Evolutionary conservation across 2,888 invertebrate genomes (phyloP).

Genomic region (Oligia latruncula): DNA sequence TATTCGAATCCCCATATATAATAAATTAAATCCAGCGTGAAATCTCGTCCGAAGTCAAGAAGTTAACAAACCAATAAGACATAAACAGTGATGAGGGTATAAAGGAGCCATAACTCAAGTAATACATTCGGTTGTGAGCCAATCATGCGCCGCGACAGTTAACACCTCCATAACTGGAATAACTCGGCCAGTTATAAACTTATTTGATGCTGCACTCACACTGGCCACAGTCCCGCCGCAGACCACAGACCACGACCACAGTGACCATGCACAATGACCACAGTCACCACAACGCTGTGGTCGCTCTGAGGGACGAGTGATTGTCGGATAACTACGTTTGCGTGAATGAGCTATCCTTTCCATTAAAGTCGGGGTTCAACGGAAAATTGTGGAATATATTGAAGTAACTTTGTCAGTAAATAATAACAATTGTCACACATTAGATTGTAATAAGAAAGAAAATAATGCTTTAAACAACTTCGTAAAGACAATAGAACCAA

Average conservation of each 20-base stretch:
- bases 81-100: slow-evolving; percentile 41
- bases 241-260: background rate
- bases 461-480: background rate
- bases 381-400: background rate
- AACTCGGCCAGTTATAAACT: slow-evolving; percentile 54
- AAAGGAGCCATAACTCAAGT: slow-evolving; percentile 56
- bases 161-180: slow-evolving; percentile 69
- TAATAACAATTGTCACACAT: background rate
- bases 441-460: background rate
- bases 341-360: slow-evolving; percentile 3
- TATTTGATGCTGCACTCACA: slow-evolving; percentile 22
- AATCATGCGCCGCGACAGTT: slow-evolving; percentile 67
- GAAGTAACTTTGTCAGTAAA: background rate
- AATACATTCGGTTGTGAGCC: slow-evolving; percentile 57
- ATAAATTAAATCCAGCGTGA: slow-evolving; percentile 16
- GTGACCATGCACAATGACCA: background rate
- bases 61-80: slow-evolving; percentile 47
- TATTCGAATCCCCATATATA: background rate
- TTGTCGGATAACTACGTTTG: slow-evolving; percentile 27
- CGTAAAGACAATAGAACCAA: background rate
- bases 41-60: slow-evolving; percentile 37
- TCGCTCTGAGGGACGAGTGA: slow-evolving; percentile 6
- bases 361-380: background rate
- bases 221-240: slow-evolving; percentile 2
- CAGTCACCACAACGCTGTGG: slow-evolving; percentile 20